Percentiles rank a stretch among this genome's conserved stretches.
Conservation (phyloP, 2,888 invertebrate genomes). For the Drosophila multiciliata region DNA sequence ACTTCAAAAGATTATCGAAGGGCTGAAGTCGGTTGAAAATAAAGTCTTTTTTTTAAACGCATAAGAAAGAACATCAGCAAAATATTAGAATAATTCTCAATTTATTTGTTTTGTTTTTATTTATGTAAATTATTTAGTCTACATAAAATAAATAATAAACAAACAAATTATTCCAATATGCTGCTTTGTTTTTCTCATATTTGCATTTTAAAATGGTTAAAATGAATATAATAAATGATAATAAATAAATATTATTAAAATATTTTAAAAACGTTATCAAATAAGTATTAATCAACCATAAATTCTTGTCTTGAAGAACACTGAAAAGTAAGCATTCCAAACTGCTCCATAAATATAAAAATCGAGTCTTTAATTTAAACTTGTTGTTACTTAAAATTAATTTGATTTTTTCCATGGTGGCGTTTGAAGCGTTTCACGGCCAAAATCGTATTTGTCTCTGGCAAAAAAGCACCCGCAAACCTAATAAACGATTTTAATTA, state of each 20-base stretch:
- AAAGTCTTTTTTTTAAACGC: not conserved
- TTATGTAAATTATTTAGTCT: not conserved
- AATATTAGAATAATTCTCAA: not conserved
- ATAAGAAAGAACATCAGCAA: not conserved
- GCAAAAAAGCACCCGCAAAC: slow-evolving; percentile 3
- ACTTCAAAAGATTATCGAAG: not conserved
- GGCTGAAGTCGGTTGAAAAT: not conserved
- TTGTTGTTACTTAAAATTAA: not conserved
- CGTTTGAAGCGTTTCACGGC: not conserved
- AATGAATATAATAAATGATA: too few species aligned
- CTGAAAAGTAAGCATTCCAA: not conserved
- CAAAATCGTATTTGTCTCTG: slow-evolving; percentile 11
- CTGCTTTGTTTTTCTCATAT: too few species aligned
- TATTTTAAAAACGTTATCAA: too few species aligned
- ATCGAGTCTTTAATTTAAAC: not conserved
- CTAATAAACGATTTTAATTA: slow-evolving; percentile 41
- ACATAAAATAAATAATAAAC: too few species aligned
- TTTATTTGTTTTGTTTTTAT: not conserved
- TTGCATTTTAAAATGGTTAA: too few species aligned
- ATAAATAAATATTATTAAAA: too few species aligned
- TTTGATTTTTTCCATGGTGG: not conserved
- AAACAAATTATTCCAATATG: too few species aligned
- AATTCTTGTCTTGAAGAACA: not conserved
- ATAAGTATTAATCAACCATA: too few species aligned
- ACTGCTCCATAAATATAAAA: not conserved